phyloP scores from a whole-genome alignment of 2,888 invertebrate genomes.

The Chloroclysta siterata region DNA sequence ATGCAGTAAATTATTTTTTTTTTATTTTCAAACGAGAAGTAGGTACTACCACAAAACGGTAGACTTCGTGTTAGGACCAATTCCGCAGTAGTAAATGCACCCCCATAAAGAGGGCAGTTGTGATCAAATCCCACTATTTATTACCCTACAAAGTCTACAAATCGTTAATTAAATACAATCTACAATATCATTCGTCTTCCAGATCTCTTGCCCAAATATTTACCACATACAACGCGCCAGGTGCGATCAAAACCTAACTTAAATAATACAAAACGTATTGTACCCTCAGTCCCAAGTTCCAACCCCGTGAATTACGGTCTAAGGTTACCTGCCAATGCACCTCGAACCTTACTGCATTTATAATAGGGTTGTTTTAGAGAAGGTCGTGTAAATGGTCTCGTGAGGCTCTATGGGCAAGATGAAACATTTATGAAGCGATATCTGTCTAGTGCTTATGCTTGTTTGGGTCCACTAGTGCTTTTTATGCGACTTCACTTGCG shows the following conservation, averaged over 20 bases:
- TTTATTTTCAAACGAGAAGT: too few species aligned
- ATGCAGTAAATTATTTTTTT: too few species aligned
- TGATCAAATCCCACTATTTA: background rate
- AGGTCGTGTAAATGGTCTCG: conserved; percentile 26
- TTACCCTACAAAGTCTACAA: background rate
- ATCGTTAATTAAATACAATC: background rate
- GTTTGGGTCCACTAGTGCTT: conserved; percentile 1
- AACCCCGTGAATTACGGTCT: conserved; percentile 24
- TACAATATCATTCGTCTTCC: background rate
- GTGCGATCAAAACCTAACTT: conserved; percentile 33
- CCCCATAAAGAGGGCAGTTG: background rate
- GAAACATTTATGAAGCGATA: conserved; percentile 45
- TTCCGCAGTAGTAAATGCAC: too few species aligned
- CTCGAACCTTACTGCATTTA: conserved; percentile 27
- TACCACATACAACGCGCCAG: conserved; percentile 19
- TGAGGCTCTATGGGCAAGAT: conserved; percentile 30
- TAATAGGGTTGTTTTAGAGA: conserved; percentile 24
- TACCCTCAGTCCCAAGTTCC: conserved; percentile 14
- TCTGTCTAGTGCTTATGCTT: conserved; percentile 15
- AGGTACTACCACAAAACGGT: too few species aligned
- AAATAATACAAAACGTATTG: conserved; percentile 34
- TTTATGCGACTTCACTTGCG: background rate
- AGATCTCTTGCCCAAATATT: conserved; percentile 8
- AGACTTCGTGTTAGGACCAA: too few species aligned
- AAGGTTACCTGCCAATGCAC: conserved; percentile 19